phyloP scores from a whole-genome alignment of 2,797 vertebrate species.

The Toxotes lorentzi region DNA sequence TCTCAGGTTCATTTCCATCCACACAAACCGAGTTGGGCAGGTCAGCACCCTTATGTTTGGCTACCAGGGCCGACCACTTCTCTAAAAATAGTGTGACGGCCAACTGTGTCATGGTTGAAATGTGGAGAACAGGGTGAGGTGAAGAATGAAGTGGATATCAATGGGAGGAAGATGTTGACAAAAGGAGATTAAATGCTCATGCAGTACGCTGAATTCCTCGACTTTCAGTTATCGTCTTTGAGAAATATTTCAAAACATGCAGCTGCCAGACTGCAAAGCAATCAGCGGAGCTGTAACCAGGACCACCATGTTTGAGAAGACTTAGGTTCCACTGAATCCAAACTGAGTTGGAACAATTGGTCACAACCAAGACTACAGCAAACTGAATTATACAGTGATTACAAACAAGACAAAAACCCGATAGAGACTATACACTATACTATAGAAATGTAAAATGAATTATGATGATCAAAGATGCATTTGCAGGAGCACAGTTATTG shows the following conservation, averaged over 20 bases:
- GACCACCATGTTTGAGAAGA: slow-evolving; percentile 23
- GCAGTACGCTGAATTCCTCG: slow-evolving; percentile 11
- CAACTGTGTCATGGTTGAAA: slow-evolving; percentile 50
- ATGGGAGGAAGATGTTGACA: slow-evolving; percentile 28
- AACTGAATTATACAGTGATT: neutral
- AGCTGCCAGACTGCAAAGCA: slow-evolving; percentile 24
- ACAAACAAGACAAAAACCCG: neutral
- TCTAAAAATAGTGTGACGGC: slow-evolving; percentile 52
- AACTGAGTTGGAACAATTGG: neutral
- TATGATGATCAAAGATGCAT: neutral
- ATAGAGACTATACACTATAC: no score
- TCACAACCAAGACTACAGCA: neutral
- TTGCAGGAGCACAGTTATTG: no score
- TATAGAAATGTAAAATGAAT: neutral
- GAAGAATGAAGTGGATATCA: slow-evolving; percentile 28
- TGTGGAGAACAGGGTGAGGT: slow-evolving; percentile 29
- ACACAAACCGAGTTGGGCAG: slow-evolving; percentile 43
- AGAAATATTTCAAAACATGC: slow-evolving; percentile 29
- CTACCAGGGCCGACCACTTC: slow-evolving; percentile 41
- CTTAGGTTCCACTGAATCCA: neutral
- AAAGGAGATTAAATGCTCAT: slow-evolving; percentile 29
- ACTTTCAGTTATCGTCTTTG: slow-evolving; percentile 16
- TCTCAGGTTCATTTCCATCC: slow-evolving; percentile 60
- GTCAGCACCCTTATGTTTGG: slow-evolving; percentile 62
- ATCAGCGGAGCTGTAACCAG: neutral